phyloP scores from a whole-genome alignment of 2,113 vertebrate species.

The Oreotragus oreotragus region DNA sequence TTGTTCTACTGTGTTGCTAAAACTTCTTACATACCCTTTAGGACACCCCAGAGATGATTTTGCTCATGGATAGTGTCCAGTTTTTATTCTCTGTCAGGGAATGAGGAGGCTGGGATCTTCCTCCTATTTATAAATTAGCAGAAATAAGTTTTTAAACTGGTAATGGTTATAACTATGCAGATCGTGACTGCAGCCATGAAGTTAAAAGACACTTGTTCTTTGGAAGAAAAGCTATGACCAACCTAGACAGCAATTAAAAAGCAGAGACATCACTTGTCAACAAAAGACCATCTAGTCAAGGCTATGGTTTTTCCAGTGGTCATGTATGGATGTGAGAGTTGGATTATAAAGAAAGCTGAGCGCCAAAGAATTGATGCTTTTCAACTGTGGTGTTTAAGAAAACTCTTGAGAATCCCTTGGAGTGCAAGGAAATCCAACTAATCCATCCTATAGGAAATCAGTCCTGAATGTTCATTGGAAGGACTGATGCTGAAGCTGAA shows the following conservation, averaged over 20 bases:
- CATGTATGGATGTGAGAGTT: neutral
- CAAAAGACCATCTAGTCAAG: fast-evolving
- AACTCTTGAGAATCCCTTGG: neutral
- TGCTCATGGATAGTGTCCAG: neutral
- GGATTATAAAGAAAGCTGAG: neutral
- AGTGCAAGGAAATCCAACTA: neutral
- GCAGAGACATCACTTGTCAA: neutral
- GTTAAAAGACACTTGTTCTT: neutral
- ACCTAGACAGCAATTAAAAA: neutral
- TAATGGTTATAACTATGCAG: neutral
- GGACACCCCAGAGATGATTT: neutral
- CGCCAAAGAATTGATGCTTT: fast-evolving
- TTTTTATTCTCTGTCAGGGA: neutral
- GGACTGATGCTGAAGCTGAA: neutral
- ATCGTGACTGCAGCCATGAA: neutral
- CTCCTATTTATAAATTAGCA: neutral
- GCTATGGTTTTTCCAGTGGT: neutral
- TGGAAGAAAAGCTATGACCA: neutral
- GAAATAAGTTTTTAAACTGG: neutral
- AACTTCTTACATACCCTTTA: neutral
- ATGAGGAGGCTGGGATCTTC: neutral
- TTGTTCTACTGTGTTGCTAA: neutral
- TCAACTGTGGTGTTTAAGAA: neutral
- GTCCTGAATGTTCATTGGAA: neutral
- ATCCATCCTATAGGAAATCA: neutral